Evolutionary conservation across 2,113 vertebrate species (phyloP).

Genomic region (Heteronetta atricapilla): DNA sequence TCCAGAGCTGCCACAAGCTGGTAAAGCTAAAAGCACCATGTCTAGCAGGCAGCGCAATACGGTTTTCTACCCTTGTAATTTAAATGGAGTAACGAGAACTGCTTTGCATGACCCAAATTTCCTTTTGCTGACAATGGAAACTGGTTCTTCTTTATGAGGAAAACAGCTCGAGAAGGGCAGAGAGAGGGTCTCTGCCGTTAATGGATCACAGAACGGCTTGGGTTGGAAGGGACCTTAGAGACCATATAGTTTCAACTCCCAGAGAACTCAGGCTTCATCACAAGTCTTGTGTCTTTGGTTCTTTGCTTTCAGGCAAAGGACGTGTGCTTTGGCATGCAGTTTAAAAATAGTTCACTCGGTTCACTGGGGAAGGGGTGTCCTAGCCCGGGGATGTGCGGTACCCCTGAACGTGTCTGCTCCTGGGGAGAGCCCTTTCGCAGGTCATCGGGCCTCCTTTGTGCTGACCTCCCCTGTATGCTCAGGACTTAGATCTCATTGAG

Average conservation of each 20-base stretch:
- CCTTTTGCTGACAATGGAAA: background rate
- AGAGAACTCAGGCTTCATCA: background rate
- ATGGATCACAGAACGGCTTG: no score
- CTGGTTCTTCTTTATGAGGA: background rate
- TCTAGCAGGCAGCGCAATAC: background rate
- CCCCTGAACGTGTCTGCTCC: background rate
- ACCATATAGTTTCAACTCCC: no score
- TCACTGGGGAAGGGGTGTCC: background rate
- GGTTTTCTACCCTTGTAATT: background rate
- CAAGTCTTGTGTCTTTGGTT: background rate
- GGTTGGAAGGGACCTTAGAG: no score
- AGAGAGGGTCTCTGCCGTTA: background rate
- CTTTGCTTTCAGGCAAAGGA: background rate
- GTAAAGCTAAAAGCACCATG: background rate
- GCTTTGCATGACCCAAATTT: background rate
- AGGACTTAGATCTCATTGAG: background rate
- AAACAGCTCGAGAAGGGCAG: background rate
- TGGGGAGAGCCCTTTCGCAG: background rate
- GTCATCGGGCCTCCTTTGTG: background rate
- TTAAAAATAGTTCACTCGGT: background rate
- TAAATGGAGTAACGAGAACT: background rate
- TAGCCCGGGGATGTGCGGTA: background rate
- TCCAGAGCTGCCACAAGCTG: conserved; percentile 1
- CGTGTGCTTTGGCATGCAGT: background rate
- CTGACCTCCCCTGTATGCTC: background rate